Conservation (phyloP, 2,113 vertebrate genomes). For the Gopherus evgoodei region DNA sequence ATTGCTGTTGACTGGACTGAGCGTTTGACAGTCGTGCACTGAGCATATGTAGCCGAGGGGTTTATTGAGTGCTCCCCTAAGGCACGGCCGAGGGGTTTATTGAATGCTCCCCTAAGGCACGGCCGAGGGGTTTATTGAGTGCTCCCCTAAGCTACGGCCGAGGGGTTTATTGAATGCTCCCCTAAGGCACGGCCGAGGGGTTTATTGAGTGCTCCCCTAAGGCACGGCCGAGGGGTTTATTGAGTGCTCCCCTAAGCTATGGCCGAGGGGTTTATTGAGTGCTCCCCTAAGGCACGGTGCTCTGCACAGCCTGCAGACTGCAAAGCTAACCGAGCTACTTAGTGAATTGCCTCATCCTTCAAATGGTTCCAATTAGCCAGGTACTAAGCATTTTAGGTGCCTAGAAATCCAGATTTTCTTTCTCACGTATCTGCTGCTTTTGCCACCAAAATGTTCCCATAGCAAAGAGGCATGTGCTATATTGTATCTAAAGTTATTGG, state of each 20-base stretch:
- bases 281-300: not conserved
- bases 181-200: not conserved
- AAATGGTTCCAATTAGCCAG: not conserved
- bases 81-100: not conserved
- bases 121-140: not conserved
- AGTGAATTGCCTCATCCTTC: not conserved
- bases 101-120: not conserved
- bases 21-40: not conserved
- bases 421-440: not conserved
- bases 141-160: not conserved
- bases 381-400: not conserved
- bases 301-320: not conserved
- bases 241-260: not conserved
- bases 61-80: not conserved
- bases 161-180: not conserved
- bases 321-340: fast-evolving
- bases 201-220: not conserved
- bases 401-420: not conserved
- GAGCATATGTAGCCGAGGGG: fast-evolving
- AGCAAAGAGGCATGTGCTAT: not conserved
- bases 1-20: not conserved
- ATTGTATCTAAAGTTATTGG: not conserved
- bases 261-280: not conserved
- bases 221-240: not conserved
- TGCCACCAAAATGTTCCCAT: not conserved